A percentile compares a stretch with the other conserved stretches of the same genome.
Conservation (phyloP, 1,140 invertebrate genomes). For the Epicauta chinensis region DNA sequence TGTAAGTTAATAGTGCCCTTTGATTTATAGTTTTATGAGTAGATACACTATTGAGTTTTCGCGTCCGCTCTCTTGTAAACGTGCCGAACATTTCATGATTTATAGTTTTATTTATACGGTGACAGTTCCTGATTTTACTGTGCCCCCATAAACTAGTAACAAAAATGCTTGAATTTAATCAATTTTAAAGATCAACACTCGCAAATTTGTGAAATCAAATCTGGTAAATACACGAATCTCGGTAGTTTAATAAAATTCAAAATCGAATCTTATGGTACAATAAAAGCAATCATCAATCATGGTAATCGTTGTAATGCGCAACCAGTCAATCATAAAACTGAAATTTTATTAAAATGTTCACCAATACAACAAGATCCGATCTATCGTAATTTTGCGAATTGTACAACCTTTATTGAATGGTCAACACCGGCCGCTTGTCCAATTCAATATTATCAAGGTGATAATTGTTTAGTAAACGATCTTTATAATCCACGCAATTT, state of each 20-base stretch:
- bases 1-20: too few species aligned
- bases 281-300: not conserved
- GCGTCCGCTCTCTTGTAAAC: too few species aligned
- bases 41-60: too few species aligned
- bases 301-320: not conserved
- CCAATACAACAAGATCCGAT: not conserved
- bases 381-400: not conserved
- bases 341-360: conserved; percentile 7
- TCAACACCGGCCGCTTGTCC: conserved; percentile 2
- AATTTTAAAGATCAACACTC: conserved; percentile 9
- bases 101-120: too few species aligned
- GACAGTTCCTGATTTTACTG: too few species aligned
- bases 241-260: conserved; percentile 1
- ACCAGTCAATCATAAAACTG: not conserved
- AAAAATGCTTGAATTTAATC: not conserved
- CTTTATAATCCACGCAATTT: not conserved
- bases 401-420: conserved; percentile 1
- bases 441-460: conserved; percentile 4
- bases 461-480: conserved; percentile 2
- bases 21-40: too few species aligned
- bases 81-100: too few species aligned
- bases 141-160: not conserved
- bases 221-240: conserved; percentile 1
- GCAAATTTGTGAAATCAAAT: conserved; percentile 3
- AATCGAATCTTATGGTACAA: not conserved